A percentile compares a stretch with the other conserved stretches of the same genome.
phyloP scores from a whole-genome alignment of 1,140 invertebrate genomes.

The Leptinotarsa undecemlineata region DNA sequence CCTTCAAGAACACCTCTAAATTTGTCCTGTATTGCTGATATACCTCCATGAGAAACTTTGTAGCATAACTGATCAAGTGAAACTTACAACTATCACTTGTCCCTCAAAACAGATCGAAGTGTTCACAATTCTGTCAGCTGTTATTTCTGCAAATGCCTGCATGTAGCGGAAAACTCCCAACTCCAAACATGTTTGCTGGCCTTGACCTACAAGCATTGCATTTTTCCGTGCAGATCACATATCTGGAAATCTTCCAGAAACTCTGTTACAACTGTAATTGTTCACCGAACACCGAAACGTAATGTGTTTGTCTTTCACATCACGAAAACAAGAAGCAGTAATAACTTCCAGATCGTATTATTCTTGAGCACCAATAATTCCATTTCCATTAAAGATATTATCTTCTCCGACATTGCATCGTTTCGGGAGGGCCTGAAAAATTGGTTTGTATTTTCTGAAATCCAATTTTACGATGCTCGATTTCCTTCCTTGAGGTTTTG shows the following conservation, averaged over 20 bases:
- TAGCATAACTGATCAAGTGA: too few species aligned
- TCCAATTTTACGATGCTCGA: background rate
- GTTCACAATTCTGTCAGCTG: too few species aligned
- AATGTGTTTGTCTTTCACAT: background rate
- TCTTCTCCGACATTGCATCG: background rate
- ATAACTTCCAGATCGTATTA: background rate
- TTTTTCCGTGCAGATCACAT: background rate
- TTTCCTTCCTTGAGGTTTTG: too few species aligned
- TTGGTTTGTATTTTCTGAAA: background rate
- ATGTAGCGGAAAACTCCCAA: too few species aligned
- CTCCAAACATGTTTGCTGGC: too few species aligned
- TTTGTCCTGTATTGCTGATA: too few species aligned
- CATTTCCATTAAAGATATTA: slow-evolving; percentile 1
- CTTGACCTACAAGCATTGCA: too few species aligned
- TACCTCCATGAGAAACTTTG: too few species aligned
- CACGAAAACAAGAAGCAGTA: background rate
- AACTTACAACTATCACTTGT: too few species aligned
- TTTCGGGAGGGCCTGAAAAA: background rate
- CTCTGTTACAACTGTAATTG: background rate
- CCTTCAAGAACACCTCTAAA: too few species aligned
- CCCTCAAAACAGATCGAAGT: too few species aligned
- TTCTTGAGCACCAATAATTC: background rate
- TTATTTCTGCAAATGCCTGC: too few species aligned
- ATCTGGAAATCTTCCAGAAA: background rate
- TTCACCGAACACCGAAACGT: background rate